A percentile compares a stretch with the other conserved stretches of the same genome.
Conservation (phyloP, 2,797 vertebrate species). For the Falco rusticolus region DNA sequence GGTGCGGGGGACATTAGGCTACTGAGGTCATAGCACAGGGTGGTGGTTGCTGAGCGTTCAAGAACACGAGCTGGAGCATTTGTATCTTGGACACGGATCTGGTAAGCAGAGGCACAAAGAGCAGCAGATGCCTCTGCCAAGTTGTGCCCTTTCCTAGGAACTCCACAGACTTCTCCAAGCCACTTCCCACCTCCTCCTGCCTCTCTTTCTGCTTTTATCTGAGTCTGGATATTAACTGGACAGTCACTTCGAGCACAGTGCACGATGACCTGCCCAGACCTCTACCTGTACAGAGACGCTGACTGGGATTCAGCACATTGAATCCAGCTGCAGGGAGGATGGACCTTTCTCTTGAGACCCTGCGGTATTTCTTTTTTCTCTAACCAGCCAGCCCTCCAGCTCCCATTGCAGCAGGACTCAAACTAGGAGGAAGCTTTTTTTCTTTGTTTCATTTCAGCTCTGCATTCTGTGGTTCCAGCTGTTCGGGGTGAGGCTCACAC, state of each 20-base stretch:
- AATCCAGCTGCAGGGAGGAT: background rate
- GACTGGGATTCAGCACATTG: background rate
- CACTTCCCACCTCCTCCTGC: background rate
- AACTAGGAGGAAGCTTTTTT: background rate
- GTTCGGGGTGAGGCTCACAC: background rate
- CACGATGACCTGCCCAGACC: background rate
- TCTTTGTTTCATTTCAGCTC: background rate
- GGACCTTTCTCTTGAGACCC: background rate
- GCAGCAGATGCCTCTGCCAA: background rate
- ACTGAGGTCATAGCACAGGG: background rate
- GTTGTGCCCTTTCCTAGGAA: background rate
- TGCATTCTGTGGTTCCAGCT: background rate
- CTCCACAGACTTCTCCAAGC: background rate
- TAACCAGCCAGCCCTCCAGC: background rate
- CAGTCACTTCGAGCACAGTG: too few species aligned
- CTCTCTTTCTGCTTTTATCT: background rate
- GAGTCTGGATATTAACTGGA: background rate
- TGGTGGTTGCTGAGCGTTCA: background rate
- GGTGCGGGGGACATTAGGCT: background rate
- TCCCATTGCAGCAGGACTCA: background rate
- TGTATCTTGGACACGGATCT: background rate
- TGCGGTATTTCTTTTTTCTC: background rate
- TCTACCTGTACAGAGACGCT: background rate
- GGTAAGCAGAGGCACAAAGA: background rate
- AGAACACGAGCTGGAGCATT: background rate